Conservation (phyloP, 2,113 vertebrate species). For the Mesocricetus auratus region DNA sequence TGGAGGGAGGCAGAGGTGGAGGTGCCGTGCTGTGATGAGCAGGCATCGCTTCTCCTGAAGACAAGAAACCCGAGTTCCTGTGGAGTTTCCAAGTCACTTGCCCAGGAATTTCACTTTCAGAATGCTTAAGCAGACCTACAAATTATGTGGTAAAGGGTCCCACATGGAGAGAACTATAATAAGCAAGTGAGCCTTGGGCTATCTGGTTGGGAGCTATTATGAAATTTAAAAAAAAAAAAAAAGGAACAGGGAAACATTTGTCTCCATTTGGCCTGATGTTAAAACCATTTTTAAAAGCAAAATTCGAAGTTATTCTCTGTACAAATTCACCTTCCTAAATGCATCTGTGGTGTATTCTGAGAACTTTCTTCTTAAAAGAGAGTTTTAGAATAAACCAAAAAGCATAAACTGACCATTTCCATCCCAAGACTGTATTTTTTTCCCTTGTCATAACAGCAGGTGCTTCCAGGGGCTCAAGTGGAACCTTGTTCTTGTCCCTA, state of each 20-base stretch:
- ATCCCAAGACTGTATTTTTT: neutral
- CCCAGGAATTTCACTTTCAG: constrained; percentile 80
- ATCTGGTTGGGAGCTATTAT: constrained; percentile 75
- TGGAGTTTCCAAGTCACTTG: constrained; percentile 73
- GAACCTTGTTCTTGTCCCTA: constrained; percentile 54
- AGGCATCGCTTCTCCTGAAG: constrained; percentile 70
- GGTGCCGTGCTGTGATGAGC: neutral
- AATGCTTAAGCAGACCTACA: constrained; percentile 80
- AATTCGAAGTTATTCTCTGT: constrained; percentile 63
- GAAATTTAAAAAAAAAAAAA: constrained; percentile 73
- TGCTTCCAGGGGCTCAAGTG: constrained; percentile 18
- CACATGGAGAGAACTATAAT: constrained; percentile 69
- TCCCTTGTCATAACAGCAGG: constrained; percentile 55
- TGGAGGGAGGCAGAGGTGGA: neutral
- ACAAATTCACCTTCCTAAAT: constrained; percentile 65
- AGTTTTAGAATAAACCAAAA: constrained; percentile 64
- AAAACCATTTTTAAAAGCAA: constrained; percentile 54
- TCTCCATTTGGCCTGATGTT: constrained; percentile 53
- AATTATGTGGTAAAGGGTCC: constrained; percentile 79
- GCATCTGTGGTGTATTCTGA: constrained; percentile 61
- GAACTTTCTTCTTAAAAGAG: constrained; percentile 53
- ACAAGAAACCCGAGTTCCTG: constrained; percentile 62
- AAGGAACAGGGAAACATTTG: constrained; percentile 71
- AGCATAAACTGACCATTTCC: constrained; percentile 40
- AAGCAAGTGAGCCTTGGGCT: constrained; percentile 58